phyloP scores from a whole-genome alignment of 2,888 invertebrate species.

The Macaria liturata region DNA sequence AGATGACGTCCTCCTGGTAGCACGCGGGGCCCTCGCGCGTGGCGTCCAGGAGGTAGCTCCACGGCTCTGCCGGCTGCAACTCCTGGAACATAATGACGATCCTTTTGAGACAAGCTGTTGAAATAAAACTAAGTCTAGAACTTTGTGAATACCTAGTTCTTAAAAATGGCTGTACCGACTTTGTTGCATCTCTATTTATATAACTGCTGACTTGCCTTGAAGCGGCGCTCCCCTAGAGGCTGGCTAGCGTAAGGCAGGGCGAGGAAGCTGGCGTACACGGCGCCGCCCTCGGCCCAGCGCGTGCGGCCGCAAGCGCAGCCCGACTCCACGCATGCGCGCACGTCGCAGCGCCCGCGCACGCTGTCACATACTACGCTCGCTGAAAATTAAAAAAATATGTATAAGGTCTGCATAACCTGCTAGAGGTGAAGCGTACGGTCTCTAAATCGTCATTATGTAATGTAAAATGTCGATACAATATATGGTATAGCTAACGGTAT shows the following conservation, averaged over 20 bases:
- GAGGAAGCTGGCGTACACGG: conserved; percentile 64
- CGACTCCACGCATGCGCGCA: conserved; percentile 44
- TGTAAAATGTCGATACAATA: no score
- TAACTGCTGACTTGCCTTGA: conserved; percentile 49
- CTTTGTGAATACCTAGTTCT: no score
- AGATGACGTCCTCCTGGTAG: conserved; percentile 80
- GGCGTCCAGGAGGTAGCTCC: conserved; percentile 79
- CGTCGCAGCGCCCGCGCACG: conserved; percentile 37
- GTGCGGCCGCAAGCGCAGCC: conserved; percentile 62
- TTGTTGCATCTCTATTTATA: background rate
- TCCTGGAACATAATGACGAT: conserved; percentile 60
- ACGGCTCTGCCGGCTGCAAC: conserved; percentile 75
- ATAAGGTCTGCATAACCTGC: no score
- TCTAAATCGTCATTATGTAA: no score
- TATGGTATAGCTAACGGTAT: no score
- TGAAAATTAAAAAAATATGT: no score
- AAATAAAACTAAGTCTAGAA: no score
- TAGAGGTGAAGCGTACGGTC: no score
- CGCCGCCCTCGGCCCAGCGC: conserved; percentile 41
- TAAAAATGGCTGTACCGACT: no score
- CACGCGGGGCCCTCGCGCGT: conserved; percentile 84
- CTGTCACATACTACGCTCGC: conserved; percentile 34
- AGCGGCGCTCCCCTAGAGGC: conserved; percentile 61
- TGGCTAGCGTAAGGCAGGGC: conserved; percentile 75
- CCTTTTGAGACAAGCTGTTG: no score